Base-by-base conservation (phyloP, 2,888 invertebrate species). In the Lepidonotus clava region DNA sequence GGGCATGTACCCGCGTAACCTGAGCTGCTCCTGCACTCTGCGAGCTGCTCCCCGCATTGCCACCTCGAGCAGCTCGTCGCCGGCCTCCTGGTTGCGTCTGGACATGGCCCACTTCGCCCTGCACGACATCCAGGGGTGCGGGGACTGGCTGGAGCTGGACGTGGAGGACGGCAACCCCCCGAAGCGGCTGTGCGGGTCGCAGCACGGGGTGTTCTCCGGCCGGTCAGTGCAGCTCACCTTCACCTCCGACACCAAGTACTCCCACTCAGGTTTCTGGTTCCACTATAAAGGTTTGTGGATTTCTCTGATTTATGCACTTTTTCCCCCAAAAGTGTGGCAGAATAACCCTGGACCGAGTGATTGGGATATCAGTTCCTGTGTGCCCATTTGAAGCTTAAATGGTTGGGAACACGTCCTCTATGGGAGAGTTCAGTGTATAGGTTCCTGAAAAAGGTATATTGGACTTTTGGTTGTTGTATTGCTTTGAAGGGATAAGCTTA, bases 221-320 rank as follows among this genome's bases (percentile, higher is more conserved):
- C 28, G 32, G 6, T 36, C 24, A 5, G 85, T 88, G 24, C 87
- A 85, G 6, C 53, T 89, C 2, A 85, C 76, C 84, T 89, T 89
- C 66, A 83, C 80, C 38, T 77, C 77, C n/a, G 88, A 89, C 77
- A 71, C 38, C 0, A 61, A 86, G n/a, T 85, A 87, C 5, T 53
- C 87, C n/a, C 89, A 87, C 83, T 71, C 86, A 38, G 89, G 89
- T 4, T 88, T 89, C 85, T 89, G 89, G 89, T 56, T 89, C 18
- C 84, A 88, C 40, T 87, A 88, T 46, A 40, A 89, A 67, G 85
- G 89, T 89, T 28, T 11, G 66, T 66, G 6, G 28, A 66, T 66
- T 21, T 14, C 6, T 6, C 66, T 14, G 24, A 8, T 14, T 14
- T n/a, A 21, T 66, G 11, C 8, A 8, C 8, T 14, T 66, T 24